Base-by-base conservation (phyloP, 2,888 invertebrate genomes). In the Tinea trinotella region DNA sequence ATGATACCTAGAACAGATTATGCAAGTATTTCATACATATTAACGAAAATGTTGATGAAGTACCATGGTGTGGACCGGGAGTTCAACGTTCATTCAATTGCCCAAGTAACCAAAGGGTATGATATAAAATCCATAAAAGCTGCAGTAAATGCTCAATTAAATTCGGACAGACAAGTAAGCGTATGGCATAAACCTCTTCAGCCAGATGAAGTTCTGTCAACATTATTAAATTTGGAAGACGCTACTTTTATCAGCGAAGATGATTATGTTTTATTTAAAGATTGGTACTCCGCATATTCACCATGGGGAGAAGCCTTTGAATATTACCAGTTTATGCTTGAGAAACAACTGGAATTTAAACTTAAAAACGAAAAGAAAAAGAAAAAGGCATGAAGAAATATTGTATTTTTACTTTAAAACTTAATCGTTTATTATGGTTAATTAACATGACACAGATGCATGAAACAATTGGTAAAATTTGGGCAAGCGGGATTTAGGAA, bases 1-100 rank as follows among this genome's bases (percentile, higher is more conserved):
- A 67, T 88, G 59, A 70, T 89, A 56, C 88, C 88, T 1, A 70
- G 79, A 48, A 79, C 88, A 2, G 91, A 91, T 63, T 90, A 90
- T 61, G 88, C 87, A 6, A 89, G 88, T 50, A 70, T 89, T 50
- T 88, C 87, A 19, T 72, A 82, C 54, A 82, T 87, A 59, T 84
- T 90, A 66, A 77, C 84, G 18, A 74, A 87, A 57, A 64, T 87
- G 49, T 62, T 91, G 44, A 90, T 89, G 89, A 76, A 84, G 54
- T 90, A 87, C 64, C 89, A 89, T 52, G 87, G 83, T 0, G 68
- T 92, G 0, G 74, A 88, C 59, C 78, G 90, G 24, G 80, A 89
- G 54, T 87, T 91, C 60, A 82, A 91, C 59, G 73, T 90, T 0
- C 88, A 90, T 19, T 76, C 86, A 54, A 62, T 90, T 34, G 88